Evolutionary conservation across 2,797 vertebrate genomes (phyloP), one percentile per base, ranked within the genome.

Genomic region (Cirrhinus molitorella): DNA sequence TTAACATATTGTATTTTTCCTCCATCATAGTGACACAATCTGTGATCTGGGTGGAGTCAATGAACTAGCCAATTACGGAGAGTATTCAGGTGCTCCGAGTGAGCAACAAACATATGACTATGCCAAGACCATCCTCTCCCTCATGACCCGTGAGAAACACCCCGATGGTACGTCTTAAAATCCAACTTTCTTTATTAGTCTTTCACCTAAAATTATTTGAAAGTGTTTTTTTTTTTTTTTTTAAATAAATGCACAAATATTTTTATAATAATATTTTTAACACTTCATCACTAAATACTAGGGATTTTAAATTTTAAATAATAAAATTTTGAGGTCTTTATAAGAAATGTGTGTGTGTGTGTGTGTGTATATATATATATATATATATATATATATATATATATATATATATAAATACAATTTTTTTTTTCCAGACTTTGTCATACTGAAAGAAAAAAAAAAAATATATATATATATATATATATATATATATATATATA

Each of bases 91-190:
- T 0, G 98, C 98, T 17, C 98, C 98, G 5, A 99, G 98, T 0
- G 98, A 99, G 85, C 98, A 99, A 66, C 98, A 99, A 93, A 99
- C 98, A 11, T 99, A 99, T 0, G 98, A 99, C 92, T 99, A 99
- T 0, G 98, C 98, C 23, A 99, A 99, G 94, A 99, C 98, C 40
- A 99, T 99, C 89, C 96, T 99, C 25, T 98, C 97, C 19, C 96
- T 99, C 86, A 99, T 99, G 97, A 99, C 98, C 1, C 93, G 95
- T 0, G 97, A 99, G 91, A 98, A 97, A 89, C 98, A 99, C 87
- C 83, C 89, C 3, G 91, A 98, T 81, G 98, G 98, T 99, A 88
- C 90, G 91, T 67, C n/a, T 49, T 61, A 14, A 40, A 43, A 8
- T 40, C n/a, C 9, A 61, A 59, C 4, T 61, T 28, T 45, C n/a